Conservation (phyloP, 2,888 invertebrate species). For the Diplazon laetatorius region DNA sequence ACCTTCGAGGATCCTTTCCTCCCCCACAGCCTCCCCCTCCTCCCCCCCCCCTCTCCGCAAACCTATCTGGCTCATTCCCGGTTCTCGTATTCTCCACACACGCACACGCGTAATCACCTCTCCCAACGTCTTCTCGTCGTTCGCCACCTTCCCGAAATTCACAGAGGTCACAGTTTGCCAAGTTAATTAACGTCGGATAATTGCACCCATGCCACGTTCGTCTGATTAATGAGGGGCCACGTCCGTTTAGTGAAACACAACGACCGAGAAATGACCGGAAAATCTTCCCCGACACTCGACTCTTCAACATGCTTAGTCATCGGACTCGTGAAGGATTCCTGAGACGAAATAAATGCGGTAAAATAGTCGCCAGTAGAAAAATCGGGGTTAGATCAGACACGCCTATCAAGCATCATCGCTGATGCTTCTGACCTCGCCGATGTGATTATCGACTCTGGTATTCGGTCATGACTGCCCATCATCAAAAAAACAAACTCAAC, state of each 20-base stretch:
- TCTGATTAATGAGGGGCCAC: conserved; percentile 75
- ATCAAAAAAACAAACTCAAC: not conserved
- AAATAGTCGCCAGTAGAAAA: not conserved
- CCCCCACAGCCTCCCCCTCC: conserved; percentile 28
- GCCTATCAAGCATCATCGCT: no score
- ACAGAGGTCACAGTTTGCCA: conserved; percentile 74
- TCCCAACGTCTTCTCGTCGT: conserved; percentile 35
- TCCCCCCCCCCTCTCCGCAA: not conserved
- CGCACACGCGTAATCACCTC: conserved; percentile 40
- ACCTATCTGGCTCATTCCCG: not conserved
- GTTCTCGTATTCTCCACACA: conserved; percentile 20
- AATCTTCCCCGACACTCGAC: no score
- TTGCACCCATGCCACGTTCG: conserved; percentile 74
- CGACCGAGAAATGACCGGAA: no score
- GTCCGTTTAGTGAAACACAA: conserved; percentile 17
- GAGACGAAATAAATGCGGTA: no score
- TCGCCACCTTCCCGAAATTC: conserved; percentile 66
- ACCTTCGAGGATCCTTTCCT: conserved; percentile 48
- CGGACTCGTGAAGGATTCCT: no score
- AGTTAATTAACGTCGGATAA: conserved; percentile 80
- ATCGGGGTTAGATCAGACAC: not conserved
- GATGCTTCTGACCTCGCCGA: no score
- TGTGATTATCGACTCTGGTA: no score
- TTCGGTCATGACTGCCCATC: no score
- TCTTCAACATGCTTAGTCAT: no score